phyloP scores from a whole-genome alignment of 2,113 vertebrate species.

The Pipra filicauda region DNA sequence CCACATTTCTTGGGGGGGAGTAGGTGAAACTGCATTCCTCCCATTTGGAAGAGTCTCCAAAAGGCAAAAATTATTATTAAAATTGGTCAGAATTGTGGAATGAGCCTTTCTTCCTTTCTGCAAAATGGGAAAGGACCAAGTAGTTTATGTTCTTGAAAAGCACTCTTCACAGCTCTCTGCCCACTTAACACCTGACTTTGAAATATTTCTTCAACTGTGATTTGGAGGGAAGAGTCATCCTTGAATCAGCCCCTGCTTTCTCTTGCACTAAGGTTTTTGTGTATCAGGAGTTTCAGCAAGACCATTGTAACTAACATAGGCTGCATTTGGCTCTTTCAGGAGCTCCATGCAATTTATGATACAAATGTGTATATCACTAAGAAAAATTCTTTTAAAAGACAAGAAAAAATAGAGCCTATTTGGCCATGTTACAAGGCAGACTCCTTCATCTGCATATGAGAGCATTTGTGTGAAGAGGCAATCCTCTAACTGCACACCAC shows the following conservation, averaged over 20 bases:
- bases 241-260: background rate
- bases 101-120: background rate
- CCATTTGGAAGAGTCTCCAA: background rate
- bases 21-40: background rate
- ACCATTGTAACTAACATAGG: background rate
- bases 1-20: background rate
- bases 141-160: background rate
- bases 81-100: background rate
- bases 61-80: background rate
- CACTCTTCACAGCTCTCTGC: background rate
- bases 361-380: background rate
- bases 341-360: background rate
- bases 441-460: background rate
- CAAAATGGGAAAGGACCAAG: background rate
- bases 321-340: background rate
- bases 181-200: background rate
- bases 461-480: background rate
- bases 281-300: background rate
- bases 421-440: accelerated
- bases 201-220: background rate
- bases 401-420: background rate
- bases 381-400: background rate
- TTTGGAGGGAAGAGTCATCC: background rate
- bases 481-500: background rate
- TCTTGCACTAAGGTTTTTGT: background rate